Conservation (phyloP, 2,113 vertebrate species). For the Prionailurus bengalensis region DNA sequence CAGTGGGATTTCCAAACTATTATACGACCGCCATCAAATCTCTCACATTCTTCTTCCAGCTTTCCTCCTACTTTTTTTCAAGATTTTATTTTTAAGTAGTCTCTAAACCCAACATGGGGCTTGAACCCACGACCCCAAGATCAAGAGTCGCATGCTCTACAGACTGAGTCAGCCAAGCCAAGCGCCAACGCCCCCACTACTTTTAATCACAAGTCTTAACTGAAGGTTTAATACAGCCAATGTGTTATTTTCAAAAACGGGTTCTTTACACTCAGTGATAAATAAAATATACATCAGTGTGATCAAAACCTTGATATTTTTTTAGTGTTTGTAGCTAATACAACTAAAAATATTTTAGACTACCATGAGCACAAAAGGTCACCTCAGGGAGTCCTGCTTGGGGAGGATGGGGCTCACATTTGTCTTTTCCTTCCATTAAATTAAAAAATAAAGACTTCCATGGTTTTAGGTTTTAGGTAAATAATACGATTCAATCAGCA, state of each 20-base stretch:
- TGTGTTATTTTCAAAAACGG: slow-evolving; percentile 24
- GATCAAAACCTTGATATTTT: slow-evolving; percentile 54
- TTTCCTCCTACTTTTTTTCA: not conserved
- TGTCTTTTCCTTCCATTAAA: slow-evolving; percentile 25
- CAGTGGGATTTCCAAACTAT: not conserved
- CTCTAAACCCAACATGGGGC: not conserved
- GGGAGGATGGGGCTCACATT: not conserved
- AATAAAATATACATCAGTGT: not conserved
- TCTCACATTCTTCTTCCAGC: not conserved
- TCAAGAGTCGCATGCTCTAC: not conserved
- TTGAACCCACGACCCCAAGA: not conserved
- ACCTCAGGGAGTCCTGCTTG: not conserved
- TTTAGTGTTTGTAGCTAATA: not conserved
- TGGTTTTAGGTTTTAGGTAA: slow-evolving; percentile 8
- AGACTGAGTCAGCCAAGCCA: not conserved
- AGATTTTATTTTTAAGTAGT: not conserved
- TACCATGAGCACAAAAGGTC: not conserved
- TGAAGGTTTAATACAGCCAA: slow-evolving; percentile 31
- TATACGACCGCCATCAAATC: not conserved
- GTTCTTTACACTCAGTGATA: slow-evolving; percentile 11
- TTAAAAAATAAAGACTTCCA: not conserved
- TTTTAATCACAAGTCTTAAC: slow-evolving; percentile 37
- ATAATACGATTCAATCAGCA: not conserved
- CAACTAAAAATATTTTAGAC: not conserved
- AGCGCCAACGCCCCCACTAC: not conserved